These are phyloP conservation scores for Euura lappo DNA, from an alignment of 1,140 invertebrate species.

Conservation along the genomic window DNA sequence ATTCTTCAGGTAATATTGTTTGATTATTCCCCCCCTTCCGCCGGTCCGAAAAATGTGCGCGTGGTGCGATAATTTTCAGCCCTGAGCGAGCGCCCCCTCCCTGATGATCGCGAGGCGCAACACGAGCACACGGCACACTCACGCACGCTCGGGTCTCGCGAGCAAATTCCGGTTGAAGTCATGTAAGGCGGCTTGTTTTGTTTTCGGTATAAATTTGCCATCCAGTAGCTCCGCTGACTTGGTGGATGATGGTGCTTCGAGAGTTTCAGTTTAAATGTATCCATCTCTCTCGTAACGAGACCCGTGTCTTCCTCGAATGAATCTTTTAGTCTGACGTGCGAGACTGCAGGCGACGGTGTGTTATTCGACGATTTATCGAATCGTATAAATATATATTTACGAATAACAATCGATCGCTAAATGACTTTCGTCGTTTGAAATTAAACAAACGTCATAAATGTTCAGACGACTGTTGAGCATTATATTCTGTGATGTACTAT, in stretches of 20 bases:
- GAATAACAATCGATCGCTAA: not conserved
- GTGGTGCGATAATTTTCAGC: not conserved
- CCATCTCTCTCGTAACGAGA: not conserved
- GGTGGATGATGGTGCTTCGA: not conserved
- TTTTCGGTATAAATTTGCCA: not conserved
- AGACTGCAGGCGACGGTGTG: too few species aligned
- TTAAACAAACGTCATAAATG: not conserved
- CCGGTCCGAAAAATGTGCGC: not conserved
- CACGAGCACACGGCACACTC: too few species aligned
- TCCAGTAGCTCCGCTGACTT: not conserved
- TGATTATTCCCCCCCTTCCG: not conserved
- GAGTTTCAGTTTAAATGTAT: too few species aligned
- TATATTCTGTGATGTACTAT: slow-evolving; percentile 9
- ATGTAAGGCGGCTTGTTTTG: not conserved
- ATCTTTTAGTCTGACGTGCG: not conserved
- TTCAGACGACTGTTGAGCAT: slow-evolving; percentile 9
- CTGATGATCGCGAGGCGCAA: not conserved
- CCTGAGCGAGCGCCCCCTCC: not conserved
- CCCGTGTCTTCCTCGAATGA: not conserved
- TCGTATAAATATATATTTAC: not conserved
- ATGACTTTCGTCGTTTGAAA: not conserved
- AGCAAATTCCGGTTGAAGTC: not conserved
- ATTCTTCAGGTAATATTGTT: not conserved
- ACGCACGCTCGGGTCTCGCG: not conserved
- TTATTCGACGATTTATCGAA: too few species aligned